phyloP scores from a whole-genome alignment of 64 coral and sea anemone genomes.

The Acropora tenuis region DNA sequence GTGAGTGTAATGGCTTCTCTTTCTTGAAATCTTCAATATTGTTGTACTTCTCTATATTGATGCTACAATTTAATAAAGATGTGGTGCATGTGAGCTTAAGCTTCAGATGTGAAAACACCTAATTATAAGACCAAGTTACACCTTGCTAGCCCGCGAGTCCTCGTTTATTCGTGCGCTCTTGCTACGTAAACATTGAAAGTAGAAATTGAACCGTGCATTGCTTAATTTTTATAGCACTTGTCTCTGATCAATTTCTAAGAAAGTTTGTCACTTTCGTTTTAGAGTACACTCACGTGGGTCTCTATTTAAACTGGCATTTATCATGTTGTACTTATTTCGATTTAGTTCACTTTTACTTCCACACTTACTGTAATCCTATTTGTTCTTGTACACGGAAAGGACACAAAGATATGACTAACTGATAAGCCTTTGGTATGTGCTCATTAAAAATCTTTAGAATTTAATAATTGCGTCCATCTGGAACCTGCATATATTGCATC shows the following conservation, averaged over 20 bases:
- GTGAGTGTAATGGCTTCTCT: slow-evolving; percentile 37
- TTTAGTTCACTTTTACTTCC: no score
- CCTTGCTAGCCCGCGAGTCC: no score
- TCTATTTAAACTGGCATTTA: neutral
- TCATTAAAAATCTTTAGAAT: no score
- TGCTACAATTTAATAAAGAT: neutral
- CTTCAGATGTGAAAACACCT: neutral
- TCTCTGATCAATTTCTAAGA: neutral
- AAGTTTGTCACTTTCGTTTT: neutral
- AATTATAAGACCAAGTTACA: no score
- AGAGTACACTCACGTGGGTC: no score
- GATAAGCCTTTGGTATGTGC: no score
- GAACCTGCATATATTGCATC: no score
- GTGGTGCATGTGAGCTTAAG: neutral
- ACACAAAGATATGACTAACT: no score
- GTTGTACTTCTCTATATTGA: neutral
- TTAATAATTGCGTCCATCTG: no score
- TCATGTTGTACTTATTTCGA: neutral
- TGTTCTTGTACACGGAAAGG: no score
- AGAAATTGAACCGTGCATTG: neutral
- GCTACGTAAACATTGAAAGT: neutral
- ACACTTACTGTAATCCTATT: no score
- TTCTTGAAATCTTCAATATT: neutral
- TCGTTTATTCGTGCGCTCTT: no score
- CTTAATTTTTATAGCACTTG: neutral